Base-by-base conservation (phyloP, 1,140 invertebrate species). In the Mamestra configurata region DNA sequence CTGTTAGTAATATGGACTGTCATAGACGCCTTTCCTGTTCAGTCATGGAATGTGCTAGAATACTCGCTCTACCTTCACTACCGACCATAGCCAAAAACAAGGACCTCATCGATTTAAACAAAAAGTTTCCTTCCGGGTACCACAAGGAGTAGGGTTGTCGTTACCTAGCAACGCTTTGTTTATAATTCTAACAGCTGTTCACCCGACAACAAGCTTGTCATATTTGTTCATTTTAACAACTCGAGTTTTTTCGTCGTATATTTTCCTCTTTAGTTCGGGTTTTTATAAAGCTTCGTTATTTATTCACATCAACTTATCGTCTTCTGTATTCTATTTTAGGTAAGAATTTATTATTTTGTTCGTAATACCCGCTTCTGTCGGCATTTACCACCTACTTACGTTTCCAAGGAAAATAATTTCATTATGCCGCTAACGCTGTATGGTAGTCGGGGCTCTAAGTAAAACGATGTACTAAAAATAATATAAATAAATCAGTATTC, bases 151-250 rank as follows among this genome's bases (percentile, higher is more conserved):
- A 24, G 10, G n/a, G 18, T 4, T n/a, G 35, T 53, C 43, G 55
- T 85, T 66, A 64, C 85, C 49, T 79, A 82, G 85, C 79, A 83
- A 87, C 84, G 59, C 55, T 53, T 40, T 79, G 80, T 81, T 84
- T 86, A 81, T 84, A 72, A 73, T 81, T 70, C 18, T 35, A 71
- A 77, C 79, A 80, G 51, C 76, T 81, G 82, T 84, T 80, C 81
- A 76, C 81, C 55, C 55, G 72, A 81, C 84, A 79, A 83, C 81
- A 37, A 18, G 27, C 24, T 43, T 72, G 77, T 83, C 71, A 82
- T 61, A 72, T 77, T 64, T 71, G 76, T 73, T 73, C 59, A 59
- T 76, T 79, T 72, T 35, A 53, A n/a, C 18, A 40, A 55, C 53
- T n/a, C 40, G 8, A 80, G 22, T 75, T 31, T 59, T 75, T 51